Evolutionary conservation across 2,797 vertebrate species (phyloP).

Genomic region (Protonibea diacanthus): DNA sequence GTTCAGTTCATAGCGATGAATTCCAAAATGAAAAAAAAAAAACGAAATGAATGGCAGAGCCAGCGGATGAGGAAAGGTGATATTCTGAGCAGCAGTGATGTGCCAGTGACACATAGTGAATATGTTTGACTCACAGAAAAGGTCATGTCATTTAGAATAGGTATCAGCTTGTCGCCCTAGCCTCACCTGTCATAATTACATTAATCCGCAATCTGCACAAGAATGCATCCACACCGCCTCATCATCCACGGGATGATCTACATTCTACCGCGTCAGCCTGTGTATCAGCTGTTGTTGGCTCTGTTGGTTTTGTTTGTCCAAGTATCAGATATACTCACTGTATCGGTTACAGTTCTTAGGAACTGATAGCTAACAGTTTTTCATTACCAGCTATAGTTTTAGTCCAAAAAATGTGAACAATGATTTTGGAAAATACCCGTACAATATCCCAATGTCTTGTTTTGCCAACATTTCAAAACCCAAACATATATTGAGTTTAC

Average conservation of each 20-base stretch:
- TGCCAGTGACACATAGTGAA: conserved; percentile 76
- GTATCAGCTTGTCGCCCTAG: conserved; percentile 67
- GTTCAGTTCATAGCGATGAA: conserved; percentile 31
- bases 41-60: conserved; percentile 37
- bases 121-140: conserved; percentile 85
- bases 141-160: conserved; percentile 82
- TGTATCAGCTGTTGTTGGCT: conserved; percentile 21
- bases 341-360: background rate
- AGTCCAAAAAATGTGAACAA: no score
- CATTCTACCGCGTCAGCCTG: conserved; percentile 16
- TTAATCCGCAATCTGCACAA: conserved; percentile 63
- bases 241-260: conserved; percentile 5
- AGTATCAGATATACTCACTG: background rate
- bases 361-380: background rate
- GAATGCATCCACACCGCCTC: conserved; percentile 55
- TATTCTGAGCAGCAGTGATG: conserved; percentile 69
- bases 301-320: background rate
- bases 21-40: conserved; percentile 36
- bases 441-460: background rate
- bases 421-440: background rate
- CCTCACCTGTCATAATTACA: conserved; percentile 78
- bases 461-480: background rate
- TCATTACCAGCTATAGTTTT: background rate
- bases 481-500: background rate
- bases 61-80: conserved; percentile 58